Evolutionary conservation across 2,113 vertebrate genomes (phyloP).

Genomic region (Austrofundulus limnaeus): DNA sequence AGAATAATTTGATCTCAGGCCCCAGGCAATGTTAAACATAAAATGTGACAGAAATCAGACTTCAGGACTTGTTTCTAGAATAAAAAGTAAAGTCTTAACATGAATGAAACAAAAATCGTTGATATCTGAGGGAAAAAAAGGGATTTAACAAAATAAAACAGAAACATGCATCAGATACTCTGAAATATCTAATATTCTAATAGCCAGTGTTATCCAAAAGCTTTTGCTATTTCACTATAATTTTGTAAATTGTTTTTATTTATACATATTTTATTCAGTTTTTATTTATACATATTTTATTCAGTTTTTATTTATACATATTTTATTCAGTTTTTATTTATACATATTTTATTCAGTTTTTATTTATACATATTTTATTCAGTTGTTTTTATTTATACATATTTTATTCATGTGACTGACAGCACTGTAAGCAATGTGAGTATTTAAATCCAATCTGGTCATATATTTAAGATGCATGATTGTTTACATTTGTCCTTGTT

Average conservation of each 20-base stretch:
- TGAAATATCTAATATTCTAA: constrained; percentile 12
- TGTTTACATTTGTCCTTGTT: constrained; percentile 48
- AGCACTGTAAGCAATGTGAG: constrained; percentile 1
- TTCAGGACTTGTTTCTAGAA: not conserved
- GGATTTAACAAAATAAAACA: constrained; percentile 21
- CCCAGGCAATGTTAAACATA: not conserved
- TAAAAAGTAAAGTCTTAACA: not conserved
- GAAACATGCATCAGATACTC: not conserved
- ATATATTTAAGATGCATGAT: constrained; percentile 42
- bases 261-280: not conserved
- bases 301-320: too few relatives aligned
- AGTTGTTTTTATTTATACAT: too few relatives aligned
- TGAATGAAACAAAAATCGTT: not conserved
- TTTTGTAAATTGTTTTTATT: constrained; percentile 2
- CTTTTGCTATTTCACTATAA: not conserved
- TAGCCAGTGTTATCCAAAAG: constrained; percentile 11
- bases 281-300: not conserved
- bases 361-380: not conserved
- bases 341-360: not conserved
- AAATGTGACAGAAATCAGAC: not conserved
- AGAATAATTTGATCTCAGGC: not conserved
- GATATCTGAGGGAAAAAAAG: constrained; percentile 22
- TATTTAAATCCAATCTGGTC: not conserved
- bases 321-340: too few relatives aligned
- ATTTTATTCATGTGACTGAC: constrained; percentile 3